Conservation (phyloP, 1,140 invertebrate genomes). For the Drosophila murphyi region DNA sequence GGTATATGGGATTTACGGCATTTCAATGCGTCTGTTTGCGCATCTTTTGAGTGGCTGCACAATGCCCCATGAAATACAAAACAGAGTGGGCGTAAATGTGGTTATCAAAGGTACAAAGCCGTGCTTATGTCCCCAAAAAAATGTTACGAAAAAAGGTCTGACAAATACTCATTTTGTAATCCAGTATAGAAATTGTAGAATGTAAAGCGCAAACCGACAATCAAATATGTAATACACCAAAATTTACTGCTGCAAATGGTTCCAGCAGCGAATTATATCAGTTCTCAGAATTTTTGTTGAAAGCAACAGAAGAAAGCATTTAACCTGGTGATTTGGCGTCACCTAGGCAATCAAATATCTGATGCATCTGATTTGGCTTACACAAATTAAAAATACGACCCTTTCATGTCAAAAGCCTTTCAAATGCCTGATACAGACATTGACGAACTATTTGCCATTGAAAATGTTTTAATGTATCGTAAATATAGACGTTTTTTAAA, state of each 20-base stretch:
- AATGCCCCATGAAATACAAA: slow-evolving; percentile 18
- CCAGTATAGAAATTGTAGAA: slow-evolving; percentile 14
- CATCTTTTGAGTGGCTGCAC: slow-evolving; percentile 26
- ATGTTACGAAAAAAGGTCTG: slow-evolving; percentile 28
- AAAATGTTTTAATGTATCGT: not conserved
- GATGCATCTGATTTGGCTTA: slow-evolving; percentile 34
- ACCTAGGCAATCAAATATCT: slow-evolving; percentile 22
- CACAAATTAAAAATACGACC: slow-evolving; percentile 39
- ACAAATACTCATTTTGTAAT: slow-evolving; percentile 39
- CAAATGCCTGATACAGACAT: not conserved
- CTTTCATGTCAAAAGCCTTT: slow-evolving; percentile 10
- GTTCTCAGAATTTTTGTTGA: slow-evolving; percentile 31
- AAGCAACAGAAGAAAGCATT: slow-evolving; percentile 22
- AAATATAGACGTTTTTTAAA: not conserved
- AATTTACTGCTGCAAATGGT: slow-evolving; percentile 40
- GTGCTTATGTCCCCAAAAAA: slow-evolving; percentile 38
- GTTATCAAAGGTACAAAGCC: slow-evolving; percentile 62
- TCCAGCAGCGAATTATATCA: slow-evolving; percentile 42
- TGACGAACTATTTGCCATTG: not conserved
- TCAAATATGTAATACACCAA: slow-evolving; percentile 68
- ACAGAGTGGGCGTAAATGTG: slow-evolving; percentile 50
- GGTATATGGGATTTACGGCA: slow-evolving; percentile 38
- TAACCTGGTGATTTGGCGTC: slow-evolving; percentile 2
- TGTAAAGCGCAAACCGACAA: slow-evolving; percentile 48
- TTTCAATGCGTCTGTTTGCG: slow-evolving; percentile 46